A percentile compares a stretch with the other conserved stretches of the same genome.
These are phyloP conservation scores for Pediacus dermestoides DNA, from an alignment of 2,888 invertebrate species.

Conservation along the genomic window DNA sequence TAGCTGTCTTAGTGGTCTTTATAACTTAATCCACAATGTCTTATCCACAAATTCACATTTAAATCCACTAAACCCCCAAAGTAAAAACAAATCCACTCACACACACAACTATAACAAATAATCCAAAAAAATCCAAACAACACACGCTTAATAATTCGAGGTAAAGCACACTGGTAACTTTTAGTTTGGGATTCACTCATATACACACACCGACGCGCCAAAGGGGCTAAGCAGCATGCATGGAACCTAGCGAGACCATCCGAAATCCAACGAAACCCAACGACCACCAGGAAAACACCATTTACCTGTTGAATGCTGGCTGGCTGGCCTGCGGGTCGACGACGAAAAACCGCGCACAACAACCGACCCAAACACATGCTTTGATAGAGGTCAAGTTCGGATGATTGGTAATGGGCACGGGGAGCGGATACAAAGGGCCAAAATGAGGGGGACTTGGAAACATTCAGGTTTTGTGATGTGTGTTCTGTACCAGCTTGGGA, in stretches of 20 bases:
- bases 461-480: no score
- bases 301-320: slow-evolving; percentile 35
- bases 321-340: no score
- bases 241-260: slow-evolving; percentile 30
- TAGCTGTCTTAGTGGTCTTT: no score
- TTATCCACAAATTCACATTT: no score
- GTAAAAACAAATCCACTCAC: no score
- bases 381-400: neutral
- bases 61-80: no score
- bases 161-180: slow-evolving; percentile 37
- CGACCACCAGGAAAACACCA: slow-evolving; percentile 33
- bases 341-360: slow-evolving; percentile 2
- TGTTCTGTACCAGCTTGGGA: no score
- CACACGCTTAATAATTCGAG: slow-evolving; percentile 33
- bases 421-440: neutral
- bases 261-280: slow-evolving; percentile 35
- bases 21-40: no score
- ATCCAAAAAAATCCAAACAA: slow-evolving; percentile 26
- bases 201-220: slow-evolving; percentile 38
- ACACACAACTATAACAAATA: slow-evolving; percentile 15
- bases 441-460: no score
- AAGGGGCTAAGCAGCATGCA: slow-evolving; percentile 36
- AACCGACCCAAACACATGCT: slow-evolving; percentile 2
- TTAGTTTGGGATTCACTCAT: slow-evolving; percentile 19
- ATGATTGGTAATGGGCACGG: slow-evolving; percentile 1